Percentiles rank a stretch among this genome's conserved stretches.
Evolutionary conservation across 2,113 vertebrate genomes (phyloP).

Genomic region (Falcunculus frontatus): DNA sequence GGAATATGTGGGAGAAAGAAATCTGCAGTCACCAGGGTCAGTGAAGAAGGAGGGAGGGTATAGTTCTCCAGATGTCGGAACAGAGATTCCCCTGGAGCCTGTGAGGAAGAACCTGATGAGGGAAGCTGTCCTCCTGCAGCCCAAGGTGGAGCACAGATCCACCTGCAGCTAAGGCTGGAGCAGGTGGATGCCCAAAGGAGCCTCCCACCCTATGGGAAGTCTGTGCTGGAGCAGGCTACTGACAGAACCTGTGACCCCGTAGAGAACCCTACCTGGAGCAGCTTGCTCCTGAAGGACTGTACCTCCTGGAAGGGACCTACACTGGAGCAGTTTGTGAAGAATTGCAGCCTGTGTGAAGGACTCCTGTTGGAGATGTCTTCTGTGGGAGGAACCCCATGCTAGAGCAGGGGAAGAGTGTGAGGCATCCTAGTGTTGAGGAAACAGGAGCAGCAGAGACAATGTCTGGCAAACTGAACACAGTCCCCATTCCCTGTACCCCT

Average conservation of each 20-base stretch:
- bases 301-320: fast-evolving
- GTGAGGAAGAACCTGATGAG: neutral
- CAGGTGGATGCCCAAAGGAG: neutral
- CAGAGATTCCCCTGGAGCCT: neutral
- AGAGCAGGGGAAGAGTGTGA: neutral
- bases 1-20: neutral
- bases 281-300: neutral
- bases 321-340: neutral
- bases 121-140: neutral
- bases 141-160: neutral
- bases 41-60: neutral
- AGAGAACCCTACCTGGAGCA: neutral
- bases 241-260: too few species aligned
- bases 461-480: neutral
- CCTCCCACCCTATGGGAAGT: neutral
- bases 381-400: neutral
- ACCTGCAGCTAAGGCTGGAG: neutral
- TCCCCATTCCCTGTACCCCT: neutral
- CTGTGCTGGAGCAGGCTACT: neutral
- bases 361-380: neutral
- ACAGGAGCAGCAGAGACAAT: neutral
- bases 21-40: neutral
- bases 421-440: neutral
- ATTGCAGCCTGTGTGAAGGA: neutral
- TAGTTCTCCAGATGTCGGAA: neutral